phyloP scores from a whole-genome alignment of 1,140 invertebrate species.

The Drosophila fuyamai region DNA sequence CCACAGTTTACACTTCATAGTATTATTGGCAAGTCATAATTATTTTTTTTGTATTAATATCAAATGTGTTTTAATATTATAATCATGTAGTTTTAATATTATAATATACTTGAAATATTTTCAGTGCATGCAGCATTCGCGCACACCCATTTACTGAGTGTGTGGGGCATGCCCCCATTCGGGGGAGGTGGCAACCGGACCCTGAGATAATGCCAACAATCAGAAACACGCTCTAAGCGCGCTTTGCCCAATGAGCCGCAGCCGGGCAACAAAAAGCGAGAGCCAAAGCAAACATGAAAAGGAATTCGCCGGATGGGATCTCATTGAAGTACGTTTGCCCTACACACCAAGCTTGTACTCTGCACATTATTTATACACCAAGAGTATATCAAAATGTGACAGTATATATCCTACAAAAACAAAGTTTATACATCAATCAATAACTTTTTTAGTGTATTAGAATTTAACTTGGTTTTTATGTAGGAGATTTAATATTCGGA shows the following conservation, averaged over 20 bases:
- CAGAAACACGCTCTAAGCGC: slow-evolving; percentile 46
- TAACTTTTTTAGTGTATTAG: too few relatives aligned
- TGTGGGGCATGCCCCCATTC: background rate
- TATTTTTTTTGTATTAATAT: too few relatives aligned
- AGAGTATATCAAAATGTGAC: too few relatives aligned
- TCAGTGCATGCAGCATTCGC: slow-evolving; percentile 8
- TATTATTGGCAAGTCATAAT: too few relatives aligned
- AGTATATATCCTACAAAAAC: too few relatives aligned
- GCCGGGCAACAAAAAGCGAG: slow-evolving; percentile 21
- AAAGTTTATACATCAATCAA: too few relatives aligned
- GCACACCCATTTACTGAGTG: background rate
- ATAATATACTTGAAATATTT: too few relatives aligned
- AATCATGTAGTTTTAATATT: too few relatives aligned
- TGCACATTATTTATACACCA: background rate
- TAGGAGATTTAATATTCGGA: background rate
- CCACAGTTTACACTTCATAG: too few relatives aligned
- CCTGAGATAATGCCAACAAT: slow-evolving; percentile 47
- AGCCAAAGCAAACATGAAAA: slow-evolving; percentile 14
- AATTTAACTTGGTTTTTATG: background rate
- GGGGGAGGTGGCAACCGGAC: background rate
- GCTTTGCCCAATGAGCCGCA: slow-evolving; percentile 46
- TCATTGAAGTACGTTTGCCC: background rate
- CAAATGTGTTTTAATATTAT: too few relatives aligned
- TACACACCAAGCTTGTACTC: background rate
- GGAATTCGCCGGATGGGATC: background rate